Percentiles rank a stretch among this genome's conserved stretches.
phyloP scores from a whole-genome alignment of 2,113 vertebrate genomes.

The Cryptomyrus ogoouensis region DNA sequence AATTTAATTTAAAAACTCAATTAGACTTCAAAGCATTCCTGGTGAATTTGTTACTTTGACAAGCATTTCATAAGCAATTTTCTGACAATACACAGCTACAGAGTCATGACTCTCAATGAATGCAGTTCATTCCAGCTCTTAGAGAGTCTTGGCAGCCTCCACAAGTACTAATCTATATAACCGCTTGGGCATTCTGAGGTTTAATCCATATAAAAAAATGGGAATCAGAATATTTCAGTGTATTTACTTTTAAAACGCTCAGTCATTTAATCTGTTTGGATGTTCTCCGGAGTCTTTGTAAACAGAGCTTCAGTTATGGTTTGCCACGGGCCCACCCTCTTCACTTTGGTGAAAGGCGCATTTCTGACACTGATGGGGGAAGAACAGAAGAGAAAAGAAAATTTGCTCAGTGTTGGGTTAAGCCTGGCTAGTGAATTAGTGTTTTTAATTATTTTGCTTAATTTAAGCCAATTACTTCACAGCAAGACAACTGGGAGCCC shows the following conservation, averaged over 20 bases:
- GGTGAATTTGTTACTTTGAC: background rate
- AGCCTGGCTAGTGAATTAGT: background rate
- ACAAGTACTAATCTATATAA: background rate
- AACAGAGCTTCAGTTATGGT: background rate
- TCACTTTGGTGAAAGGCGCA: background rate
- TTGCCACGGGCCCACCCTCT: background rate
- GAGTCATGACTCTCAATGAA: background rate
- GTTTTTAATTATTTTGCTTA: slow-evolving; percentile 10
- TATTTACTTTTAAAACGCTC: slow-evolving; percentile 11
- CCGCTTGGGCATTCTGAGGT: background rate
- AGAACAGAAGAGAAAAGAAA: background rate
- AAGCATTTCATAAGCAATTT: background rate
- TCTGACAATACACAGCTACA: background rate
- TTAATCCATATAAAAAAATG: background rate
- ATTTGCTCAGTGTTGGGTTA: background rate
- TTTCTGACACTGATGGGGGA: background rate
- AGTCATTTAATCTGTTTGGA: slow-evolving; percentile 10
- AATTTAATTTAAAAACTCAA: background rate
- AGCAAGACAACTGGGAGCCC: background rate
- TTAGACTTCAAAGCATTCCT: background rate
- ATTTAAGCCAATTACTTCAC: background rate
- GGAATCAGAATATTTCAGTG: slow-evolving; percentile 4
- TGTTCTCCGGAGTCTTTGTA: slow-evolving; percentile 2
- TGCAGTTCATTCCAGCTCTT: background rate
- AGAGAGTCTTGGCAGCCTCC: background rate